These are phyloP conservation scores for Alexandromys fortis DNA, from an alignment of 2,113 vertebrate genomes.

Conservation along the genomic window DNA sequence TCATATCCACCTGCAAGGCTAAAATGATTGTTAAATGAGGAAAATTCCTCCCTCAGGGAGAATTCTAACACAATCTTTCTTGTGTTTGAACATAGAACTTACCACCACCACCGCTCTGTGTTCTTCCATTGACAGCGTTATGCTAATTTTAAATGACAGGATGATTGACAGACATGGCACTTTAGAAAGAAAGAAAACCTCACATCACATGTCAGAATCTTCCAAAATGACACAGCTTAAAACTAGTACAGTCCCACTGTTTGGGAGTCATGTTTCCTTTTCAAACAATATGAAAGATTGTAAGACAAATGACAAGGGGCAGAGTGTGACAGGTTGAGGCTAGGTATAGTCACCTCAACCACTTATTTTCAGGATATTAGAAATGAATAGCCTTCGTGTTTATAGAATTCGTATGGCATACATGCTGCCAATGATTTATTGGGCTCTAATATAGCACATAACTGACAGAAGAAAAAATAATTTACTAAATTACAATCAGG, in stretches of 20 bases:
- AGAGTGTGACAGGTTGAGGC: conserved; percentile 46
- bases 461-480: conserved; percentile 67
- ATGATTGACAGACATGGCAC: conserved; percentile 44
- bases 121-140: conserved; percentile 27
- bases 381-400: conserved; percentile 66
- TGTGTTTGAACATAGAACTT: conserved; percentile 56
- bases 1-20: conserved; percentile 33
- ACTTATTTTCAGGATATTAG: conserved; percentile 69
- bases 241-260: conserved; percentile 38
- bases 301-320: conserved; percentile 59
- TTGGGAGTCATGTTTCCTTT: conserved; percentile 69
- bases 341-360: conserved; percentile 52
- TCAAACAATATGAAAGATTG: conserved; percentile 65
- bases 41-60: conserved; percentile 35
- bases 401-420: conserved; percentile 60
- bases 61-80: conserved; percentile 40
- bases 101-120: conserved; percentile 14
- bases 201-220: not conserved
- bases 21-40: conserved; percentile 53
- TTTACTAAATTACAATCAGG: conserved; percentile 52
- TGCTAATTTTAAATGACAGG: conserved; percentile 62
- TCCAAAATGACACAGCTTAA: conserved; percentile 56
- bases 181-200: conserved; percentile 60
- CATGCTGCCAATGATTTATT: conserved; percentile 21
- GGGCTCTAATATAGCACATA: conserved; percentile 62